phyloP scores from a whole-genome alignment of 2,113 vertebrate genomes.

The Pipra filicauda region DNA sequence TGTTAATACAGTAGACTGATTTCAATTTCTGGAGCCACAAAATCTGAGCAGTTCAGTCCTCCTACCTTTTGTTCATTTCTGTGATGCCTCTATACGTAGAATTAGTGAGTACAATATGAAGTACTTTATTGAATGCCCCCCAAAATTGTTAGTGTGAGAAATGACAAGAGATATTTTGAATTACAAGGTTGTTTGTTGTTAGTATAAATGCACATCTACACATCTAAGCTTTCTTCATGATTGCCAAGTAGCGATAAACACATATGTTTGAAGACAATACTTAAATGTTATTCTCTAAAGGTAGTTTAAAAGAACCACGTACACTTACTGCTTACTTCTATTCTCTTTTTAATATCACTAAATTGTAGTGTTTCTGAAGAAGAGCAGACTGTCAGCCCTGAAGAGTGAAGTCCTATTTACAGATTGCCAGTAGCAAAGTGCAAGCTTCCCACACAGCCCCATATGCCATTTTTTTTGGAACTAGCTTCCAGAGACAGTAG shows the following conservation, averaged over 20 bases:
- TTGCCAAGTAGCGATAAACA: background rate
- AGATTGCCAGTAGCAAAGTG: background rate
- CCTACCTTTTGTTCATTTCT: background rate
- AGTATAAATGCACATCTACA: background rate
- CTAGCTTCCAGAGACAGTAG: background rate
- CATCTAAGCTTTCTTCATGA: background rate
- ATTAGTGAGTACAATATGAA: background rate
- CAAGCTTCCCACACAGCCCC: background rate
- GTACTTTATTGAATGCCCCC: background rate
- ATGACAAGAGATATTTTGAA: background rate
- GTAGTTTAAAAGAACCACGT: constrained; percentile 26
- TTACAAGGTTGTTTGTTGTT: background rate
- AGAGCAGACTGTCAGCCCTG: background rate
- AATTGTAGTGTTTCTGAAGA: background rate
- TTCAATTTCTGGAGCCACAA: background rate
- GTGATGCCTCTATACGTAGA: background rate
- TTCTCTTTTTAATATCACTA: background rate
- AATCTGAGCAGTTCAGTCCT: background rate
- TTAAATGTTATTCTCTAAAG: background rate
- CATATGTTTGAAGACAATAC: background rate
- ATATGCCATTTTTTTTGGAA: constrained; percentile 3
- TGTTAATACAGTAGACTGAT: background rate
- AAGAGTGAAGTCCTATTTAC: background rate
- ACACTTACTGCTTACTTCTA: background rate
- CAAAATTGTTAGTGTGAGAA: background rate